phyloP scores from a whole-genome alignment of 2,797 vertebrate genomes.

The Lagorchestes hirsutus region DNA sequence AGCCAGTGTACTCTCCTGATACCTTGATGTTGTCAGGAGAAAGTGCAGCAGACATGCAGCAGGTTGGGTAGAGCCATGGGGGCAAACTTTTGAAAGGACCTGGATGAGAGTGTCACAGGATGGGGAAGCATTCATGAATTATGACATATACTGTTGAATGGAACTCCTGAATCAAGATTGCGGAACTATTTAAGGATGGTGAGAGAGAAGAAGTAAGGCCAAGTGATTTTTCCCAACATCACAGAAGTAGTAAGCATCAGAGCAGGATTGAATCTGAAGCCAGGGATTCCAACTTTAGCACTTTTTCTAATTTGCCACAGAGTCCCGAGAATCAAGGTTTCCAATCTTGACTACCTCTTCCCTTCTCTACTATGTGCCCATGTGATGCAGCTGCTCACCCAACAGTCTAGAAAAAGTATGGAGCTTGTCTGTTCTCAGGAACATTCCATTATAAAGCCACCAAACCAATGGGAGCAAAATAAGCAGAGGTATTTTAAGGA shows the following conservation, averaged over 20 bases:
- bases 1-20: not conserved
- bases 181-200: not conserved
- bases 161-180: not conserved
- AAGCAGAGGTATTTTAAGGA: not conserved
- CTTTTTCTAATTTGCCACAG: not conserved
- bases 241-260: not conserved
- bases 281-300: not conserved
- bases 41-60: not conserved
- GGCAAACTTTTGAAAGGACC: too few relatives aligned
- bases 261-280: not conserved
- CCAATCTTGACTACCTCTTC: not conserved
- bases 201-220: not conserved
- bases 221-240: not conserved
- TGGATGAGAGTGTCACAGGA: too few relatives aligned
- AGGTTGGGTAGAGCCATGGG: too few relatives aligned
- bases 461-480: slow-evolving; percentile 1
- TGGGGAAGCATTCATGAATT: too few relatives aligned
- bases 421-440: not conserved
- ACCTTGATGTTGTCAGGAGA: not conserved
- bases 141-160: not conserved
- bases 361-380: not conserved
- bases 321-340: not conserved
- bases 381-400: not conserved
- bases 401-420: not conserved
- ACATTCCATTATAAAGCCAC: not conserved